Percentiles rank a stretch among this genome's conserved stretches.
Conservation (phyloP, 2,888 invertebrate species). For the Phania funesta region DNA sequence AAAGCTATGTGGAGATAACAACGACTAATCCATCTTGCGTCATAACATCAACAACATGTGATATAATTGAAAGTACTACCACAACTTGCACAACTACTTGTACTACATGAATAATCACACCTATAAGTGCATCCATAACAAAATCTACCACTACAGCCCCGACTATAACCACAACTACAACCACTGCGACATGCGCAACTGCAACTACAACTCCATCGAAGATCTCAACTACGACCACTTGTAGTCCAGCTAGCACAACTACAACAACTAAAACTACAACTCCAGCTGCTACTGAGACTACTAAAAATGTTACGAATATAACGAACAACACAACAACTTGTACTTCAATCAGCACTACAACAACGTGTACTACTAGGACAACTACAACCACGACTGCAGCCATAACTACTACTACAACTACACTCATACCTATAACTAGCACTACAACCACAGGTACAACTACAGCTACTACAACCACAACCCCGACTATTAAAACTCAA, state of each 20-base stretch:
- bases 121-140: conserved; percentile 5
- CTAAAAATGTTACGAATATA: too few relatives aligned
- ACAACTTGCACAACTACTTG: conserved; percentile 20
- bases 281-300: too few relatives aligned
- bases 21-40: conserved; percentile 29
- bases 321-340: too few relatives aligned
- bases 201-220: conserved; percentile 31
- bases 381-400: neutral
- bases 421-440: conserved; percentile 23
- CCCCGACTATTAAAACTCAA: too few relatives aligned
- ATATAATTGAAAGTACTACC: neutral
- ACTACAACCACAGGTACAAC: neutral
- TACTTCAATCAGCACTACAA: too few relatives aligned
- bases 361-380: too few relatives aligned
- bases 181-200: conserved; percentile 23
- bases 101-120: conserved; percentile 46
- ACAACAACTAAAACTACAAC: too few relatives aligned
- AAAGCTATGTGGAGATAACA: conserved; percentile 32
- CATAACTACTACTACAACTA: conserved; percentile 23
- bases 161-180: conserved; percentile 5
- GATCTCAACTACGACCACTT: too few relatives aligned
- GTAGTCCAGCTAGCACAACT: too few relatives aligned
- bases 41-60: neutral
- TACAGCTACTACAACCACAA: neutral
- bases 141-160: neutral